Evolutionary conservation across 2,888 invertebrate species (phyloP).

Genomic region (Cryptus viduatorius): DNA sequence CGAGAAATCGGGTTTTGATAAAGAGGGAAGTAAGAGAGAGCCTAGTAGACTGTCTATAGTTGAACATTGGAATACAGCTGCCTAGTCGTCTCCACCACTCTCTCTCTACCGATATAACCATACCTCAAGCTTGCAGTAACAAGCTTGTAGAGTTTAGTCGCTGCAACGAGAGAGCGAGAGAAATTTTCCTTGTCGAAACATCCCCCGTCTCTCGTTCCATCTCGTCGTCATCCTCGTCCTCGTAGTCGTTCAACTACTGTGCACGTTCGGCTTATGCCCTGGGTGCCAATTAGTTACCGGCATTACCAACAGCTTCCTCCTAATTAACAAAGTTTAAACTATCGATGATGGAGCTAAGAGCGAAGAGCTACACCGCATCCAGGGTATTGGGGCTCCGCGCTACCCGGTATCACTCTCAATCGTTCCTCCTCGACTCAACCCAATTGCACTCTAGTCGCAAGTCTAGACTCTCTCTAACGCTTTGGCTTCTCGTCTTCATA

Average conservation of each 20-base stretch:
- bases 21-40: conserved; percentile 44
- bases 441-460: background rate
- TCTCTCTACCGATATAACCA: conserved; percentile 61
- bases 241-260: conserved; percentile 56
- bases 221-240: conserved; percentile 36
- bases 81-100: conserved; percentile 39
- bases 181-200: conserved; percentile 20
- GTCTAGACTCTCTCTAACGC: conserved; percentile 22
- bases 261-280: conserved; percentile 74
- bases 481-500: background rate
- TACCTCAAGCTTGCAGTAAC: conserved; percentile 66
- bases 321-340: conserved; percentile 83
- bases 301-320: conserved; percentile 80
- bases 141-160: conserved; percentile 65
- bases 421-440: conserved; percentile 16
- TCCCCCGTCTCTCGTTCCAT: conserved; percentile 14
- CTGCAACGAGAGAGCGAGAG: conserved; percentile 25
- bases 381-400: conserved; percentile 26
- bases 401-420: conserved; percentile 52
- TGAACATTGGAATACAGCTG: conserved; percentile 41
- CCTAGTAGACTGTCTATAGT: conserved; percentile 47
- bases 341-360: conserved; percentile 76
- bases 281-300: conserved; percentile 82
- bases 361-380: conserved; percentile 40
- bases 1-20: conserved; percentile 40